These are phyloP conservation scores for Drosophila baimaii DNA, from an alignment of 1,140 invertebrate genomes.

Conservation along the genomic window DNA sequence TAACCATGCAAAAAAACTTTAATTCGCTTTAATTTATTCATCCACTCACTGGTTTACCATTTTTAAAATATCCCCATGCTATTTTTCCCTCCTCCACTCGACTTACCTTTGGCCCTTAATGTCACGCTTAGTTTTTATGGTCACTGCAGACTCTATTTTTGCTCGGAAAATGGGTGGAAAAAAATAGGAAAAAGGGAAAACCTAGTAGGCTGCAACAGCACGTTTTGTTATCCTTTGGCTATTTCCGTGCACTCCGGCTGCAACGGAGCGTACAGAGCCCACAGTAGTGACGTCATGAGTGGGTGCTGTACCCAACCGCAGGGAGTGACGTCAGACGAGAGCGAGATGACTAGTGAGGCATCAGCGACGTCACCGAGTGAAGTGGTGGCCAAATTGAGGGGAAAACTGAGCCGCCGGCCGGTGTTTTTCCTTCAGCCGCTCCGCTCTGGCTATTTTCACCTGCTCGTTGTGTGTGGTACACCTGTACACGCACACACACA, in stretches of 20 bases:
- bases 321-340: constrained; percentile 56
- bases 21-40: constrained; percentile 13
- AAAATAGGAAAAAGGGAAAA: constrained; percentile 2
- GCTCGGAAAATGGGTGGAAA: not conserved
- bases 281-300: constrained; percentile 54
- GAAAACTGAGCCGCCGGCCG: constrained; percentile 56
- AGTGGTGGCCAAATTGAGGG: constrained; percentile 14
- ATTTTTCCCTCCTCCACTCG: constrained; percentile 13
- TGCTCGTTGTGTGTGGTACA: constrained; percentile 12
- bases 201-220: constrained; percentile 22
- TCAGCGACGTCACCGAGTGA: constrained; percentile 58
- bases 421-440: constrained; percentile 41
- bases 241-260: constrained; percentile 59
- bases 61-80: constrained; percentile 24
- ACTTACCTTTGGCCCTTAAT: constrained; percentile 37
- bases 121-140: constrained; percentile 42
- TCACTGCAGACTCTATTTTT: constrained; percentile 50
- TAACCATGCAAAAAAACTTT: not conserved
- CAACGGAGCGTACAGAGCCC: constrained; percentile 28
- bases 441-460: constrained; percentile 28
- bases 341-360: constrained; percentile 26
- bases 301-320: constrained; percentile 23
- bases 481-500: not conserved
- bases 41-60: not conserved
- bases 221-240: constrained; percentile 62